Conservation (phyloP, 2,113 vertebrate genomes). For the Myxocyprinus asiaticus region DNA sequence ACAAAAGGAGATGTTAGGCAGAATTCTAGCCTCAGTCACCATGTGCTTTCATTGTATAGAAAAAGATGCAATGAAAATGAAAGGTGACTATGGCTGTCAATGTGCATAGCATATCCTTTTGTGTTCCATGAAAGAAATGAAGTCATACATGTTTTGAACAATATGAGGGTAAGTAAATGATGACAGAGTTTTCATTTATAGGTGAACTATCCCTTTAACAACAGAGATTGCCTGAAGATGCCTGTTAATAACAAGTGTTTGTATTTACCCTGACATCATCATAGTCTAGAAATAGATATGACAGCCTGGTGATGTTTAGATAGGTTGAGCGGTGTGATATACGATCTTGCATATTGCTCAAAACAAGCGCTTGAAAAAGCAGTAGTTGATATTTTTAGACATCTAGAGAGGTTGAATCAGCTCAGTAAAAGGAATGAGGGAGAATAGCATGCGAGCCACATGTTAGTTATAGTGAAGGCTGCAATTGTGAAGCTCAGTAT, state of each 20-base stretch:
- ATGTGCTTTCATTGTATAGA: too few relatives aligned
- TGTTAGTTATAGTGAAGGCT: slow-evolving; percentile 18
- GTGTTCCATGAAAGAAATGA: too few relatives aligned
- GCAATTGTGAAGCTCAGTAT: slow-evolving; percentile 57
- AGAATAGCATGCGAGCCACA: slow-evolving; percentile 6
- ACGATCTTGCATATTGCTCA: slow-evolving; percentile 25
- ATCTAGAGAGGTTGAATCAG: background rate
- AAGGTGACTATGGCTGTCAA: too few relatives aligned
- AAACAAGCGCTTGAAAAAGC: slow-evolving; percentile 34
- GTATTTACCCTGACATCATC: background rate
- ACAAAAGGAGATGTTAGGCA: too few relatives aligned
- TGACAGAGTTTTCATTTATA: too few relatives aligned
- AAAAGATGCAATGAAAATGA: too few relatives aligned
- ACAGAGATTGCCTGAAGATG: too few relatives aligned
- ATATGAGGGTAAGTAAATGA: too few relatives aligned
- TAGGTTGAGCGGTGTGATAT: slow-evolving; percentile 18
- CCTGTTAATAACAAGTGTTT: slow-evolving; percentile 9
- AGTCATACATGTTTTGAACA: too few relatives aligned
- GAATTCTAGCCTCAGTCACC: too few relatives aligned
- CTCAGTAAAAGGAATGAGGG: background rate
- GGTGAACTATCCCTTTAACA: background rate
- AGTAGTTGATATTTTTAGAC: background rate
- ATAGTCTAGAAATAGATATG: slow-evolving; percentile 16
- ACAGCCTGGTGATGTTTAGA: slow-evolving; percentile 5
- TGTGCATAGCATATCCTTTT: too few relatives aligned